Percentiles rank a stretch among this genome's conserved stretches.
These are phyloP conservation scores for Sinocyclocheilus anophthalmus DNA, from an alignment of 2,113 vertebrate species.

Conservation along the genomic window DNA sequence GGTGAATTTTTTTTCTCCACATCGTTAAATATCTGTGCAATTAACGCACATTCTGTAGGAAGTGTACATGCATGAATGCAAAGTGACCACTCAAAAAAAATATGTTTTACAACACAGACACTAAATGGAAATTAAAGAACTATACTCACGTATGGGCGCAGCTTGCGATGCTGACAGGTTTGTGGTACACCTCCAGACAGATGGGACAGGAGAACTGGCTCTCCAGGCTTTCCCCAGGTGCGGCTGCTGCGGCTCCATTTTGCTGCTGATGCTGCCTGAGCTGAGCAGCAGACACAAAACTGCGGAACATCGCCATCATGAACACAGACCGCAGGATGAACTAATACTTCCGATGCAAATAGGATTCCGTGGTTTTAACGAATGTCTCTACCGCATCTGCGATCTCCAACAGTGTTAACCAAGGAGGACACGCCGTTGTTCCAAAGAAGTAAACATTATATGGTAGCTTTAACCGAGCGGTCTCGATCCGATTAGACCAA, in stretches of 20 bases:
- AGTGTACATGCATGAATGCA: background rate
- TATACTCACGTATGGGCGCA: constrained; percentile 89
- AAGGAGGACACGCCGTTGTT: constrained; percentile 60
- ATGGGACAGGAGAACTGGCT: constrained; percentile 92
- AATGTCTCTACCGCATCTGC: constrained; percentile 37
- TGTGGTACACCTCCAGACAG: constrained; percentile 91
- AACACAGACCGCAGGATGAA: constrained; percentile 54
- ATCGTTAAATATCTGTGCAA: background rate
- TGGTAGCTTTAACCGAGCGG: constrained; percentile 52
- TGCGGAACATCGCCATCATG: constrained; percentile 92
- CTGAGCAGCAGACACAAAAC: constrained; percentile 83
- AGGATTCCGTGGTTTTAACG: background rate
- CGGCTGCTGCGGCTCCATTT: constrained; percentile 62
- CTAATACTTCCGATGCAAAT: constrained; percentile 17
- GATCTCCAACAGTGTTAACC: background rate
- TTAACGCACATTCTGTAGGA: background rate
- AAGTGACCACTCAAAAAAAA: background rate
- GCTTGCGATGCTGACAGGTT: constrained; percentile 90
- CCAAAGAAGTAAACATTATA: constrained; percentile 70
- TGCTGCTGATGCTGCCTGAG: constrained; percentile 73
- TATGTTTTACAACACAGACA: background rate
- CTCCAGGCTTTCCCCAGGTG: constrained; percentile 81
- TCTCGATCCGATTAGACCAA: constrained; percentile 26
- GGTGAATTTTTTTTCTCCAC: background rate
- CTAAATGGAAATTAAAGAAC: background rate